Percentiles rank a stretch among this genome's conserved stretches.
Evolutionary conservation across 2,888 invertebrate genomes (phyloP).

Genomic region (Iselma pallidipennis): DNA sequence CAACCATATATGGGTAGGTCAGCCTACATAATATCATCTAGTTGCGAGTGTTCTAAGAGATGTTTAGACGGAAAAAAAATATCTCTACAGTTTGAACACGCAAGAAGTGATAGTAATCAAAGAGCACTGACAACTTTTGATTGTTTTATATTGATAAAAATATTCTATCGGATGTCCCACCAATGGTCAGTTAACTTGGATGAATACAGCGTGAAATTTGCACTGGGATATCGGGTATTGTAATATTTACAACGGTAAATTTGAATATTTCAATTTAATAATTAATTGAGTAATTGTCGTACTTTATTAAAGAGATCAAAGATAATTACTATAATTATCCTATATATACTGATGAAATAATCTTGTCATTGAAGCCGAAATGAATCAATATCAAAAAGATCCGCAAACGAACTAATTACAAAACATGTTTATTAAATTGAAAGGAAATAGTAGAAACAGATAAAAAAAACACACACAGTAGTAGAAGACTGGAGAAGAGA

Average conservation of each 20-base stretch:
- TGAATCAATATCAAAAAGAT: conserved; percentile 1
- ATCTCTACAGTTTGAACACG: not conserved
- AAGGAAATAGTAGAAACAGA: not conserved
- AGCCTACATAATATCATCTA: not conserved
- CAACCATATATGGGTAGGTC: not conserved
- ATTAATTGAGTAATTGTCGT: not conserved
- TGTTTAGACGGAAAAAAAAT: not conserved
- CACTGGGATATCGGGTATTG: too few species aligned
- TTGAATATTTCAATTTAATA: not conserved
- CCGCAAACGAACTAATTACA: not conserved
- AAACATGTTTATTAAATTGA: conserved; percentile 1
- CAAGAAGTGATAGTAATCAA: not conserved
- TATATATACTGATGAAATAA: not conserved
- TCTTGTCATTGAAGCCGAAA: not conserved
- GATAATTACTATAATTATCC: not conserved
- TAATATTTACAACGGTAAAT: not conserved
- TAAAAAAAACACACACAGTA: not conserved
- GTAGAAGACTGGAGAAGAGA: not conserved
- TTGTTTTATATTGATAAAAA: not conserved
- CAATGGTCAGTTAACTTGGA: too few species aligned
- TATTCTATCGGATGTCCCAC: not conserved
- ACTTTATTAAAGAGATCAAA: not conserved
- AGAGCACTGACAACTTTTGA: not conserved
- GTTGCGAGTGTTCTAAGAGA: not conserved
- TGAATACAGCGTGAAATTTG: too few species aligned